Percentiles rank a stretch among this genome's conserved stretches.
phyloP scores from a whole-genome alignment of 2,797 vertebrate species.

The Sciurus carolinensis region DNA sequence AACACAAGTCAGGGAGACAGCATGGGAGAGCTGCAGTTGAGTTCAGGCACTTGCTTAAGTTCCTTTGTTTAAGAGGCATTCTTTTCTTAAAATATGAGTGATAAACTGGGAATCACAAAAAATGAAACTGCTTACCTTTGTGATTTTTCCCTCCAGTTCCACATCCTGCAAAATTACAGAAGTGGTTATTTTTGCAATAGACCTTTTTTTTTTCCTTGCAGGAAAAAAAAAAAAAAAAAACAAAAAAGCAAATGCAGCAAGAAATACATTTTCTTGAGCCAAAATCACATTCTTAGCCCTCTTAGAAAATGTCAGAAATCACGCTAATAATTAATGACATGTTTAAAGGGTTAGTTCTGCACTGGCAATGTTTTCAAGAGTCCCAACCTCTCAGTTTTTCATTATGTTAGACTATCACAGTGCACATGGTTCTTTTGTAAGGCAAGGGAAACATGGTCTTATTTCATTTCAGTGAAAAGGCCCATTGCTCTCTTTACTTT shows the following conservation, averaged over 20 bases:
- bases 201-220: not conserved
- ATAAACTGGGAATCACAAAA: conserved; percentile 49
- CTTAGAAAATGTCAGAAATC: conserved; percentile 57
- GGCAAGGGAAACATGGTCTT: not conserved
- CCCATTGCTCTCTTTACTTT: not conserved
- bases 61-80: conserved; percentile 44
- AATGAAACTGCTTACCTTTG: conserved; percentile 72
- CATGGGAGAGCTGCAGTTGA: accelerated
- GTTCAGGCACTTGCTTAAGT: not conserved
- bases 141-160: conserved; percentile 35
- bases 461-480: not conserved
- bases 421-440: not conserved
- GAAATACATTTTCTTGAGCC: conserved; percentile 58
- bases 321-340: conserved; percentile 38
- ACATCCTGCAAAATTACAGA: conserved; percentile 67
- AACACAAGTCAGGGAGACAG: too few species aligned
- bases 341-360: conserved; percentile 23
- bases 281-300: conserved; percentile 24
- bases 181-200: conserved; percentile 67
- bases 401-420: not conserved
- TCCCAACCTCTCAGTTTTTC: not conserved
- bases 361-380: not conserved
- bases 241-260: conserved; percentile 65
- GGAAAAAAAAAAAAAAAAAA: not conserved
- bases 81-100: conserved; percentile 52